phyloP scores from a whole-genome alignment of 2,113 vertebrate species.

The Haplochromis vanheusdeni region DNA sequence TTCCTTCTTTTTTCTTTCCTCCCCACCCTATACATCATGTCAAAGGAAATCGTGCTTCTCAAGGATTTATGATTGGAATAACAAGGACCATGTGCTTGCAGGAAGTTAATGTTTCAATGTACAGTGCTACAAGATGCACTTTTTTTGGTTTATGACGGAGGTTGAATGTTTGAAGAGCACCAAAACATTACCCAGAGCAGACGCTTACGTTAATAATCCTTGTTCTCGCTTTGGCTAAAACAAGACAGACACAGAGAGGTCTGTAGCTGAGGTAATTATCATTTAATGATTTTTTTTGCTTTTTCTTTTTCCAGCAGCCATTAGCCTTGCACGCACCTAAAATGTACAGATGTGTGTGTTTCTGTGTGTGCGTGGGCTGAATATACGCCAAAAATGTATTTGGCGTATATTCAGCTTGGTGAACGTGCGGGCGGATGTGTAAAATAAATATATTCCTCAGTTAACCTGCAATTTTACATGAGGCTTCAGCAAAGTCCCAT shows the following conservation, averaged over 20 bases:
- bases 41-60: conserved; percentile 10
- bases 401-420: background rate
- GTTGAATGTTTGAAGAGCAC: conserved; percentile 45
- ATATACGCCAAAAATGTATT: background rate
- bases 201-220: conserved; percentile 46
- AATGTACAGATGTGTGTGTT: conserved; percentile 25
- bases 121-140: conserved; percentile 30
- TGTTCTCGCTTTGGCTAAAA: conserved; percentile 54
- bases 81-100: conserved; percentile 64
- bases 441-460: background rate
- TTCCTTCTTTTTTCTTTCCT: background rate
- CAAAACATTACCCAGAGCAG: conserved; percentile 58
- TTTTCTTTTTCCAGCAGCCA: conserved; percentile 63
- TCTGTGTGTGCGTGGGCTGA: background rate
- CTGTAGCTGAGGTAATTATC: conserved; percentile 64
- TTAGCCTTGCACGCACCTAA: conserved; percentile 68
- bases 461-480: background rate
- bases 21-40: conserved; percentile 20
- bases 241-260: conserved; percentile 45
- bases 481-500: background rate
- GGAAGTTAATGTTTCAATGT: conserved; percentile 52
- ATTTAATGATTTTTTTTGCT: conserved; percentile 70
- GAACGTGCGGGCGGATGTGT: background rate
- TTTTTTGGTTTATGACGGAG: conserved; percentile 36
- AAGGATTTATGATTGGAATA: conserved; percentile 58